phyloP scores from a whole-genome alignment of 2,888 invertebrate genomes.

The Drosophila mayaguana region DNA sequence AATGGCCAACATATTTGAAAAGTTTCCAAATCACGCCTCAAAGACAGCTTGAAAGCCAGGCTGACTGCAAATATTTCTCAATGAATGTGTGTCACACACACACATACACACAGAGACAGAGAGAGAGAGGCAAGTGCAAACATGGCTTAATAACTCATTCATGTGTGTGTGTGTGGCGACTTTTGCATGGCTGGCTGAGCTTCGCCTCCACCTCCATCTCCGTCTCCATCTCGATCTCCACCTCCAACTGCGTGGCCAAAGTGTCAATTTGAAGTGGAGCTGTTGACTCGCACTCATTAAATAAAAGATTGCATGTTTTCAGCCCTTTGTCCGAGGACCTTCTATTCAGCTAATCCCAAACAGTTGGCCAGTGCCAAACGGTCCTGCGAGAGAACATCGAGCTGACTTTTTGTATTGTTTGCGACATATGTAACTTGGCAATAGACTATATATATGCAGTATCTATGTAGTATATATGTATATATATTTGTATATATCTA shows the following conservation, averaged over 20 bases:
- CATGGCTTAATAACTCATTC: constrained; percentile 78
- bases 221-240: constrained; percentile 1
- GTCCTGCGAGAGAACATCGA: constrained; percentile 19
- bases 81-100: constrained; percentile 64
- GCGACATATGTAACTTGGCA: constrained; percentile 15
- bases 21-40: constrained; percentile 80
- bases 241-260: constrained; percentile 44
- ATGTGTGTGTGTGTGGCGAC: constrained; percentile 35
- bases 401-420: constrained; percentile 45
- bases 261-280: constrained; percentile 77
- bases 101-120: neutral
- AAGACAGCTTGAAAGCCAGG: constrained; percentile 57
- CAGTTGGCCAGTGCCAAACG: constrained; percentile 28
- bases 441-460: neutral
- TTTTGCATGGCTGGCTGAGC: constrained; percentile 49
- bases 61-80: constrained; percentile 73
- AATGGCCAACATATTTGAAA: constrained; percentile 79
- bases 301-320: constrained; percentile 78
- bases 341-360: constrained; percentile 44
- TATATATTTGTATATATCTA: neutral
- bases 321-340: constrained; percentile 64
- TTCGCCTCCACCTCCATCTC: constrained; percentile 9
- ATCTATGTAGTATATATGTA: too few relatives aligned
- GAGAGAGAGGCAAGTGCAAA: constrained; percentile 66
- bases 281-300: constrained; percentile 78